Evolutionary conservation across 2,797 vertebrate species (phyloP).

Genomic region (Phalloptychus januarius): DNA sequence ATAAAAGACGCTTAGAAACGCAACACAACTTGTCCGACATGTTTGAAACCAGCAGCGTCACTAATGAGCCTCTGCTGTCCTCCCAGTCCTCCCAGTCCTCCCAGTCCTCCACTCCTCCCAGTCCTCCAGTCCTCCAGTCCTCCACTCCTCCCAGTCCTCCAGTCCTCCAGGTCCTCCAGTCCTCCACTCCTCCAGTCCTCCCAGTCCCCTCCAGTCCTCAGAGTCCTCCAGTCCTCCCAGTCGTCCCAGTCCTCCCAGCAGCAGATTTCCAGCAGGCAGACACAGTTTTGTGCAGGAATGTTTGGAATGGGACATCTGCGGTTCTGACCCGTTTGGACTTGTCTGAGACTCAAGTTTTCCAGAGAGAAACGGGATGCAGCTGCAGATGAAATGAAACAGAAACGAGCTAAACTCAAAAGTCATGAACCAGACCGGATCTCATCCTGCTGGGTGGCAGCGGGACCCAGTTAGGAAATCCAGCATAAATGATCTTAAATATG

Average conservation of each 20-base stretch:
- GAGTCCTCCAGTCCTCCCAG: no score
- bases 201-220: no score
- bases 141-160: no score
- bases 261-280: background rate
- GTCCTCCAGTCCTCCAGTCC: no score
- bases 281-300: conserved; percentile 55
- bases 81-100: no score
- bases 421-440: background rate
- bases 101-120: background rate
- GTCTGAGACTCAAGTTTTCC: conserved; percentile 53
- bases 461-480: background rate
- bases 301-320: conserved; percentile 63
- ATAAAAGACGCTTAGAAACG: background rate
- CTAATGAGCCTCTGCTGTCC: background rate
- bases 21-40: background rate
- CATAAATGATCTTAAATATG: background rate
- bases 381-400: conserved; percentile 17
- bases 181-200: no score
- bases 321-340: conserved; percentile 44
- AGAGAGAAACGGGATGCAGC: conserved; percentile 49
- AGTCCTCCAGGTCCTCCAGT: no score
- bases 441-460: background rate
- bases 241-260: background rate
- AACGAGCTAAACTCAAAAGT: no score
- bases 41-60: background rate